Evolutionary conservation across 2,113 vertebrate species (phyloP), one percentile per base, ranked within the genome.

Genomic region (Perognathus longimembris): DNA sequence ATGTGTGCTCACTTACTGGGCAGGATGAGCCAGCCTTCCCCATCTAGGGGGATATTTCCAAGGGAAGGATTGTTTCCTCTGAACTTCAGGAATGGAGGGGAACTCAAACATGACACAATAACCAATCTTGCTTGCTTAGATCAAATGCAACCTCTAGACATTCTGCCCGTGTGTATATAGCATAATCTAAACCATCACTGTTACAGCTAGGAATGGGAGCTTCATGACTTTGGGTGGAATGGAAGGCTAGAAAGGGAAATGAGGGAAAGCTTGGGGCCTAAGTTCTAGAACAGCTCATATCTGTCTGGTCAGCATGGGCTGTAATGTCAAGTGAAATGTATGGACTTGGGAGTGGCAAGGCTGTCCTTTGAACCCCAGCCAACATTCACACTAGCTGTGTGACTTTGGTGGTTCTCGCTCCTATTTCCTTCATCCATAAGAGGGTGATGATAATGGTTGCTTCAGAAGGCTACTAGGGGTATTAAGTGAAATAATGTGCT

Each of bases 321-420:
- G 7, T 12, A 3, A 28, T 34, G 10, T 64, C 40, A 54, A 0
- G 2, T 7, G 3, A 34, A 15, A 30, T 20, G 1, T 1, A 6
- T 61, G 26, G 70, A 59, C 30, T 17, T 38, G n/a, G n/a, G 57
- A 50, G 54, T 26, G 42, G 59, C 26, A 86, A 85, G 42, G 26
- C 26, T 28, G 75, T n/a, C 1, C 20, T 67, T 30, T 30, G 45
- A 26, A n/a, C 74, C 18, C 28, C 42, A 61, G 61, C 36, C 24
- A 30, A 12, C 8, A 8, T 75, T 7, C 21, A 64, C 6, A 50
- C 5, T 5, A 28, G 66, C 69, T 80, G n/a, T 88, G 86, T 67
- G 86, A 67, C 2, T 20, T 45, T 32, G 24, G n/a, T 17, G 21
- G 45, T 5, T 71, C 42, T 45, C 81, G 89, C 83, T 75, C 36